Conservation (phyloP, 2,888 invertebrate species). For the Phorcus lineatus region DNA sequence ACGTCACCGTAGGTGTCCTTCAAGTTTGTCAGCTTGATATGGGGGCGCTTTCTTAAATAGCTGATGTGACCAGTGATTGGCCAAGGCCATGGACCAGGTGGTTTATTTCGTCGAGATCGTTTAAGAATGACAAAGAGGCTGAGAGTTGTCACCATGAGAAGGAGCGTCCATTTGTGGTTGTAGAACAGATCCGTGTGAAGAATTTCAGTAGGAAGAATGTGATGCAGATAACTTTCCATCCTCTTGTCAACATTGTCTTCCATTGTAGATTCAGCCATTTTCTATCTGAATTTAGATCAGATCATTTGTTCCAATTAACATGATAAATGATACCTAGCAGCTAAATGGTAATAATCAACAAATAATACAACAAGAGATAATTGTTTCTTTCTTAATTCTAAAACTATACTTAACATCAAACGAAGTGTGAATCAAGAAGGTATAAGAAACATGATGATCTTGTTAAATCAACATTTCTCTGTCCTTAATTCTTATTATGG, state of each 20-base stretch:
- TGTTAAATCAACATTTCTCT: no score
- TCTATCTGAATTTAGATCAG: neutral
- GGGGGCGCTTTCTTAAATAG: slow-evolving; percentile 44
- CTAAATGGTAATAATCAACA: no score
- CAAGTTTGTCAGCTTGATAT: slow-evolving; percentile 53
- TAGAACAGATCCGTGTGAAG: neutral
- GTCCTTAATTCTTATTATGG: no score
- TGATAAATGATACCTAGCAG: no score
- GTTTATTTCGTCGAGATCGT: slow-evolving; percentile 40
- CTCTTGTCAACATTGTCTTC: neutral
- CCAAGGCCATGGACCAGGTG: slow-evolving; percentile 52
- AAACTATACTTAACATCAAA: no score
- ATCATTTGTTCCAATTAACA: no score
- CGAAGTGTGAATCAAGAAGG: no score
- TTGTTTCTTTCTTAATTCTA: no score
- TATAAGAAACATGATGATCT: no score
- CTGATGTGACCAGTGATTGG: slow-evolving; percentile 55
- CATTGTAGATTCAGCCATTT: neutral
- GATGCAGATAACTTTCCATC: neutral
- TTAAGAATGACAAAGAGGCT: slow-evolving; percentile 47
- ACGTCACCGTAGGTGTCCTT: slow-evolving; percentile 60
- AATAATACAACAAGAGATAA: no score
- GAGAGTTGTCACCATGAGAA: slow-evolving; percentile 24
- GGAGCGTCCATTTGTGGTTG: neutral
- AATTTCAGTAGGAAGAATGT: neutral